These are phyloP conservation scores for Epinotia bilunana DNA, from an alignment of 2,888 invertebrate species.

Conservation along the genomic window DNA sequence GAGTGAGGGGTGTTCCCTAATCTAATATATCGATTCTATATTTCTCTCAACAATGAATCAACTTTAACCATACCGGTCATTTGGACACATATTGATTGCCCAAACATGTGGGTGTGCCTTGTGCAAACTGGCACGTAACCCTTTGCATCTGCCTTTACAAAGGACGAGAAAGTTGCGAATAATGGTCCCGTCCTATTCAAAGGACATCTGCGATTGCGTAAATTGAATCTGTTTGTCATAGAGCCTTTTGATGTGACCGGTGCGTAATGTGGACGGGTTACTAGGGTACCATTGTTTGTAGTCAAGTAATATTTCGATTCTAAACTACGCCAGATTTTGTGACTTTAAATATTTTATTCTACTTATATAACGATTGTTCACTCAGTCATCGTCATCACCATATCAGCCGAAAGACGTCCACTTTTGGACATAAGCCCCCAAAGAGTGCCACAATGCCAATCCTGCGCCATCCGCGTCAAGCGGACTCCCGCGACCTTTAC, in stretches of 20 bases:
- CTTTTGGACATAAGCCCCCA: too few relatives aligned
- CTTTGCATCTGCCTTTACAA: constrained; percentile 41
- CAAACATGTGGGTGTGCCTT: constrained; percentile 24
- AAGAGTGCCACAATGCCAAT: too few relatives aligned
- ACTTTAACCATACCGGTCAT: constrained; percentile 5
- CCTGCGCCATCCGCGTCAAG: too few relatives aligned
- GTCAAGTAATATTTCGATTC: background rate
- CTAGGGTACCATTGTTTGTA: background rate
- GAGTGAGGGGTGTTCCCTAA: background rate
- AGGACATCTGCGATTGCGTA: constrained; percentile 38
- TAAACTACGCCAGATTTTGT: background rate
- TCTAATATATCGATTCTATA: background rate
- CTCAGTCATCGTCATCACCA: too few relatives aligned
- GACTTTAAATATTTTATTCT: background rate
- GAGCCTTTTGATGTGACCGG: constrained; percentile 16
- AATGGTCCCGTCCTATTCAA: constrained; percentile 19
- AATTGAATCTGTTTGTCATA: constrained; percentile 25
- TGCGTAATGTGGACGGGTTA: constrained; percentile 5
- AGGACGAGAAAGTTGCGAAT: constrained; percentile 39
- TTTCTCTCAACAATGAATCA: constrained; percentile 4
- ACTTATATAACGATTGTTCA: background rate
- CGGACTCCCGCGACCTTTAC: too few relatives aligned
- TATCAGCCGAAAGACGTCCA: too few relatives aligned
- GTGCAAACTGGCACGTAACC: constrained; percentile 20
- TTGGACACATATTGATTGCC: background rate